A percentile compares a stretch with the other conserved stretches of the same genome.
Conservation (phyloP, 2,888 invertebrate genomes). For the Pharmacophagus antenor region DNA sequence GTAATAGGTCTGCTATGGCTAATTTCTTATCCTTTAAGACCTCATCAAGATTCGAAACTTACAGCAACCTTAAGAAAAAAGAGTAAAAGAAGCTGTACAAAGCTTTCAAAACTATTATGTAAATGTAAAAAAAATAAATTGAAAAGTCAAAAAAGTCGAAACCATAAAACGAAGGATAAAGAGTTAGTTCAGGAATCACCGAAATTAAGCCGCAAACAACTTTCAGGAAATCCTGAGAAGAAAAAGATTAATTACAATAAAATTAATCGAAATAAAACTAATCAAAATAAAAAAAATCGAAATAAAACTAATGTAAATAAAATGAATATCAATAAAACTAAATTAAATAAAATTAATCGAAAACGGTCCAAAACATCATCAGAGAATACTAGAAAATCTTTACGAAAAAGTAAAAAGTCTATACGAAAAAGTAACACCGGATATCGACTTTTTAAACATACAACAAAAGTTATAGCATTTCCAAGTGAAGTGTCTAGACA, state of each 20-base stretch:
- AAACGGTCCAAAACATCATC: neutral
- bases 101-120: neutral
- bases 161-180: neutral
- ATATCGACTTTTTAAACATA: neutral
- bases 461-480: slow-evolving; percentile 15
- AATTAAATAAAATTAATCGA: neutral
- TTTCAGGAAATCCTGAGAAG: no score
- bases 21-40: slow-evolving; percentile 43
- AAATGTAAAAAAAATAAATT: slow-evolving; percentile 10
- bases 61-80: neutral
- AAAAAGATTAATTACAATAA: neutral
- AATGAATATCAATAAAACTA: neutral
- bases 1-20: slow-evolving; percentile 43
- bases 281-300: neutral
- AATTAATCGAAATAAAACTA: neutral
- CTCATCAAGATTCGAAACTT: slow-evolving; percentile 25
- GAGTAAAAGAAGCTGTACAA: neutral
- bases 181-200: neutral
- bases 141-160: neutral
- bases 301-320: neutral
- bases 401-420: neutral
- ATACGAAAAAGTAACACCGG: slow-evolving; percentile 3
- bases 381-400: neutral
- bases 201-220: neutral
- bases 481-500: slow-evolving; percentile 11